A percentile compares a stretch with the other conserved stretches of the same genome.
phyloP scores from a whole-genome alignment of 2,113 vertebrate species.

The Orientallactaga bullata region DNA sequence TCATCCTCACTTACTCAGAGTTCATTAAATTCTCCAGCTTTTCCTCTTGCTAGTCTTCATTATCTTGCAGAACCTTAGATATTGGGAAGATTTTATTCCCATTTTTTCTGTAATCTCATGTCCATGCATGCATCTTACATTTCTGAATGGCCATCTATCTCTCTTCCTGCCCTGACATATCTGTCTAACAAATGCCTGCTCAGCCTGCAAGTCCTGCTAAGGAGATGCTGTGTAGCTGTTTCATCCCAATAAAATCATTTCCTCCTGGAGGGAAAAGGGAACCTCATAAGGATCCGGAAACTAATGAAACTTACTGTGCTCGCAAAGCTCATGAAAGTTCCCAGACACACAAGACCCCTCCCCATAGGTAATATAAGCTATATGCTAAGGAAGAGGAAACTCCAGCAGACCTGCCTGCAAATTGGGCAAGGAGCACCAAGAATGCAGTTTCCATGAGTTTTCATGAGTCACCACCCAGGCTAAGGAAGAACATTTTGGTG shows the following conservation, averaged over 20 bases:
- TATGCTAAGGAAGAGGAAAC: too few species aligned
- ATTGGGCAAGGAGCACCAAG: neutral
- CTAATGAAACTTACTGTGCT: too few species aligned
- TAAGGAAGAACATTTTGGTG: neutral
- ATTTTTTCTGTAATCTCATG: too few species aligned
- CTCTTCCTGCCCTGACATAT: fast-evolving
- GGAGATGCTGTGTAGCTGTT: too few species aligned
- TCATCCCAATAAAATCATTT: too few species aligned
- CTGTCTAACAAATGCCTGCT: neutral
- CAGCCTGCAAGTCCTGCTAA: neutral
- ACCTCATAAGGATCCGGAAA: too few species aligned
- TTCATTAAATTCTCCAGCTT: neutral
- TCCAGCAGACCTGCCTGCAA: neutral
- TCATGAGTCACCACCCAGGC: neutral
- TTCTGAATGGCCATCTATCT: neutral
- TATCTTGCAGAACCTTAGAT: neutral
- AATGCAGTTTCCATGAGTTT: neutral
- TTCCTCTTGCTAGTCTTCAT: neutral
- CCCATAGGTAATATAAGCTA: too few species aligned
- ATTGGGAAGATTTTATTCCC: neutral
- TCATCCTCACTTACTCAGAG: too few species aligned
- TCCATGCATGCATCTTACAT: too few species aligned
- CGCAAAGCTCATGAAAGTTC: too few species aligned
- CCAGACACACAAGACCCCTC: too few species aligned
- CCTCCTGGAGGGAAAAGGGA: too few species aligned